phyloP scores from a whole-genome alignment of 2,888 invertebrate species.

The Molanna angustata region DNA sequence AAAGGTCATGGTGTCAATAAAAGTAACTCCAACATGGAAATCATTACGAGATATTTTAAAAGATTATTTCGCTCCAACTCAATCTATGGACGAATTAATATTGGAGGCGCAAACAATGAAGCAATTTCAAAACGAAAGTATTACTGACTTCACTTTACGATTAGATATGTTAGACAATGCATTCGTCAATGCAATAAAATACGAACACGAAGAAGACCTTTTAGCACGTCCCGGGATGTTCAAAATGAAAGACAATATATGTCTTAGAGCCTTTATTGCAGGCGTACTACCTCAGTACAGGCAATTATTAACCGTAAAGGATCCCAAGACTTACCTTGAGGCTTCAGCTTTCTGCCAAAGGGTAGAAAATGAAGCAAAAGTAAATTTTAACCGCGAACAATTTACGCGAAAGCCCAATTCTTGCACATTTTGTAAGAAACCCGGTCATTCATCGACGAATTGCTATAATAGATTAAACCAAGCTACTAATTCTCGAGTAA shows the following conservation, averaged over 20 bases:
- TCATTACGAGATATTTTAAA: neutral
- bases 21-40: neutral
- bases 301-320: neutral
- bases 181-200: constrained; percentile 1
- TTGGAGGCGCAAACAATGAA: neutral
- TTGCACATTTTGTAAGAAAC: too few species aligned
- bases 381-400: neutral
- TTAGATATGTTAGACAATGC: constrained; percentile 1
- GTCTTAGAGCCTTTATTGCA: neutral
- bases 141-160: constrained; percentile 8
- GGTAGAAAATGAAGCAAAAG: constrained; percentile 4
- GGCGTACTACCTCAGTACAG: neutral
- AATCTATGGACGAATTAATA: constrained; percentile 6
- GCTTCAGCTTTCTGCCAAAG: constrained; percentile 4
- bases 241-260: too few species aligned
- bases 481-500: too few species aligned
- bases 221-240: neutral
- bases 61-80: neutral
- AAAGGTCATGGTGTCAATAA: constrained; percentile 1
- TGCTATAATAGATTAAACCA: too few species aligned
- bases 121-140: constrained; percentile 3
- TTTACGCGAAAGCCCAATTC: too few species aligned
- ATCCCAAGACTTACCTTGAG: neutral
- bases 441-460: too few species aligned
- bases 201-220: constrained; percentile 1